Evolutionary conservation across 2,113 vertebrate species (phyloP).

Genomic region (Zosterops pallidus): DNA sequence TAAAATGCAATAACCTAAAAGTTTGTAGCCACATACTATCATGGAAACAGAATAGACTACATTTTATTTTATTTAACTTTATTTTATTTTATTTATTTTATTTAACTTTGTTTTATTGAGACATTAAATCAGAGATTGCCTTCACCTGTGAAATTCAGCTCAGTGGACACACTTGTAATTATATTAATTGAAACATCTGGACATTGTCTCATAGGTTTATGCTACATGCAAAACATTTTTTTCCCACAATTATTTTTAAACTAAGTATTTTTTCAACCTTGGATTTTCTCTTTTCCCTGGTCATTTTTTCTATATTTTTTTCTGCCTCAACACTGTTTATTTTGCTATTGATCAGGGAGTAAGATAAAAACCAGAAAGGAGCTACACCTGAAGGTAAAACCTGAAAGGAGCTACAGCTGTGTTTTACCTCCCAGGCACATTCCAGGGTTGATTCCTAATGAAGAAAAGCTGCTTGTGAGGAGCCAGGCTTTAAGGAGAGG

Average conservation of each 20-base stretch:
- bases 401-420: background rate
- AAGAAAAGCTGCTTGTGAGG: background rate
- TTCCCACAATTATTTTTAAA: background rate
- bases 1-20: too few relatives aligned
- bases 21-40: background rate
- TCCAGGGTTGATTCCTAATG: background rate
- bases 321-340: background rate
- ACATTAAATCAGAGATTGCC: background rate
- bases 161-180: background rate
- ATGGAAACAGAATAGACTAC: background rate
- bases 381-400: background rate
- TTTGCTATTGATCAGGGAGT: background rate
- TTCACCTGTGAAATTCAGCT: background rate
- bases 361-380: background rate
- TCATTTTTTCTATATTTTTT: background rate
- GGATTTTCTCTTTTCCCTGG: background rate
- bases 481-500: fast-evolving
- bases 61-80: background rate
- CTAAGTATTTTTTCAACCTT: background rate
- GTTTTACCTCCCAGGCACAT: background rate
- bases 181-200: background rate
- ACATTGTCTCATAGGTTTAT: background rate
- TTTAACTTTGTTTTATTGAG: background rate
- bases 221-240: background rate
- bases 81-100: background rate